Evolutionary conservation across 1,140 invertebrate genomes (phyloP).

Genomic region (Pissodes strobi): DNA sequence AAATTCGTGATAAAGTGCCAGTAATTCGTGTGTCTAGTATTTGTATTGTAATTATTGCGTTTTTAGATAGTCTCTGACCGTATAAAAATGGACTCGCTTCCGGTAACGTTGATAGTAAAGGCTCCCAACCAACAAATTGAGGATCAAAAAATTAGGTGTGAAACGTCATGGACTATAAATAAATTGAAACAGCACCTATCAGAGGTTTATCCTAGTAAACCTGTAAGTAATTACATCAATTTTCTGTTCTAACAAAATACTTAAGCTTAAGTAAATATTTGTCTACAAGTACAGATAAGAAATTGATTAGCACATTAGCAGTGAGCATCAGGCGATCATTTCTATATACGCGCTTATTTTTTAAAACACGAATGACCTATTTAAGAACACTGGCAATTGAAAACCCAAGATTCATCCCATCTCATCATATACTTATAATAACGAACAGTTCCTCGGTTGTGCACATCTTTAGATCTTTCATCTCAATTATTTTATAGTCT

Average conservation of each 20-base stretch:
- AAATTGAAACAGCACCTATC: constrained; percentile 82
- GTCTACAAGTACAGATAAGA: neutral
- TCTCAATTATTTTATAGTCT: too few relatives aligned
- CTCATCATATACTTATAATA: too few relatives aligned
- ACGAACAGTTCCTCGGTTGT: too few relatives aligned
- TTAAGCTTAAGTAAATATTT: neutral
- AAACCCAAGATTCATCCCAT: too few relatives aligned
- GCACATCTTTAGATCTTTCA: too few relatives aligned
- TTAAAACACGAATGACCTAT: too few relatives aligned
- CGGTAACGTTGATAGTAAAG: constrained; percentile 79
- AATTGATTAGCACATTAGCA: too few relatives aligned
- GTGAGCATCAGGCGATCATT: too few relatives aligned
- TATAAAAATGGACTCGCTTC: constrained; percentile 56
- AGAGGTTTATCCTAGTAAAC: constrained; percentile 86
- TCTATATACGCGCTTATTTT: too few relatives aligned
- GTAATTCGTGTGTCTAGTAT: constrained; percentile 1
- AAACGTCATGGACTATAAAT: constrained; percentile 82
- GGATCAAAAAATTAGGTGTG: constrained; percentile 82
- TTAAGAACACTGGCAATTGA: too few relatives aligned
- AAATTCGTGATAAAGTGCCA: constrained; percentile 12
- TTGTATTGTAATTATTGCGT: neutral
- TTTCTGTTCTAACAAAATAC: too few relatives aligned
- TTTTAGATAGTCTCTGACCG: neutral
- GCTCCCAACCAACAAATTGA: constrained; percentile 87
- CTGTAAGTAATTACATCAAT: constrained; percentile 66